Percentiles rank a stretch among this genome's conserved stretches.
Conservation (phyloP, 2,113 vertebrate species). For the human (Homo sapiens) region GRCh38 chr18:68500001-68500500, state of each 20-base stretch:
- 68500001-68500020: too few species aligned
- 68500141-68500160: neutral
- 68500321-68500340: neutral
- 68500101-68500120: too few species aligned
- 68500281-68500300: neutral
- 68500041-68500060: too few species aligned
- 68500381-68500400: neutral
- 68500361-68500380: neutral
- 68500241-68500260: neutral
- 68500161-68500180: neutral
- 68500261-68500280: neutral
- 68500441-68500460: neutral
- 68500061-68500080: too few species aligned
- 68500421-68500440: neutral
- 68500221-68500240: neutral
- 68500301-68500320: neutral
- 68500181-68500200: neutral
- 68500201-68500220: neutral
- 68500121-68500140: neutral
- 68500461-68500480: neutral
- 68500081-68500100: too few species aligned
- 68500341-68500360: accelerated
- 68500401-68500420: too few species aligned
- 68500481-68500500: neutral
- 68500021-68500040: too few species aligned